Evolutionary conservation across 2,888 invertebrate species (phyloP).

Genomic region (Pseudococcus viburni): DNA sequence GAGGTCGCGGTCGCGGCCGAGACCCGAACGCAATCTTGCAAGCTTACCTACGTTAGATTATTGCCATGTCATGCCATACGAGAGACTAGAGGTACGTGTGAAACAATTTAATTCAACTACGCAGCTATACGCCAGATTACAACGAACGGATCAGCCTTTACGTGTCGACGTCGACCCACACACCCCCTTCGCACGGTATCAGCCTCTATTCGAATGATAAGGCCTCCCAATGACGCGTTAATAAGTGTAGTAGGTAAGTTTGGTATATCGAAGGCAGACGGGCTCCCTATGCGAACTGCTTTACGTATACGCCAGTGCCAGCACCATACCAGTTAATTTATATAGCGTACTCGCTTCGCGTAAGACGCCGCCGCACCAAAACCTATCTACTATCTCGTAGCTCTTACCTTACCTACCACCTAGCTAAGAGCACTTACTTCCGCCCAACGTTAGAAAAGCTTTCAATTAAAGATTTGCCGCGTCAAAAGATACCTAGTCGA

Average conservation of each 20-base stretch:
- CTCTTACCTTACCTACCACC: too few species aligned
- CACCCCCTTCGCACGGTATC: not conserved
- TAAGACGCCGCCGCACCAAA: too few species aligned
- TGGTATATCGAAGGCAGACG: too few species aligned
- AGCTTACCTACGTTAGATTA: conserved; percentile 4
- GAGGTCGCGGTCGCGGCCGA: not conserved
- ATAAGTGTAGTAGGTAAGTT: not conserved
- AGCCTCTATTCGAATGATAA: conserved; percentile 6
- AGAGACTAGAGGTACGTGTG: not conserved
- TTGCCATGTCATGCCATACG: not conserved
- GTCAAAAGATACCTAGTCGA: not conserved
- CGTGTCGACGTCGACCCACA: not conserved
- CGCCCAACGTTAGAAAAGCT: not conserved
- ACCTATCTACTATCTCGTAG: too few species aligned
- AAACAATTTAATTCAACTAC: conserved; percentile 45
- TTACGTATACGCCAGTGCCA: too few species aligned
- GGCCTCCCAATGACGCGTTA: not conserved
- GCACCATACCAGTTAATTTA: not conserved
- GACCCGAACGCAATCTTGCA: not conserved
- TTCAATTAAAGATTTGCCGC: conserved; percentile 1
- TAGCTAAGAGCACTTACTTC: too few species aligned
- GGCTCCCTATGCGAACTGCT: too few species aligned
- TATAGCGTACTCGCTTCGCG: not conserved
- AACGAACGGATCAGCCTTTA: conserved; percentile 22
- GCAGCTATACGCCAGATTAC: not conserved